Percentiles rank a stretch among this genome's conserved stretches.
Evolutionary conservation across 2,113 vertebrate species (phyloP).

Genomic region (Capreolus pygargus): DNA sequence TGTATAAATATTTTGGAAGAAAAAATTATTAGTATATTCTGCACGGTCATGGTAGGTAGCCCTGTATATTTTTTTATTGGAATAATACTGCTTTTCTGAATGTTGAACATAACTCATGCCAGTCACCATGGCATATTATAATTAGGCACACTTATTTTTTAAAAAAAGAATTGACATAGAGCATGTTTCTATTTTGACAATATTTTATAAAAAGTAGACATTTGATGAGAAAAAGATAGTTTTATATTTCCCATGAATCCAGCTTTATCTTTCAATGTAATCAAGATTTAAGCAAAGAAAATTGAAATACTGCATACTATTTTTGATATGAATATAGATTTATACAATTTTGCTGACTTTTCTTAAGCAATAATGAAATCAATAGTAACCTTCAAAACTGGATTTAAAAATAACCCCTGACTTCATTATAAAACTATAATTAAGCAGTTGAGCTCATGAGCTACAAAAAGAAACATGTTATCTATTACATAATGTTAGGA

Average conservation of each 20-base stretch:
- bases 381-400: not conserved
- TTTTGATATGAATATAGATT: not conserved
- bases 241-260: not conserved
- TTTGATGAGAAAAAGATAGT: not conserved
- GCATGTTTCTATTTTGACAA: not conserved
- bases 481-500: not conserved
- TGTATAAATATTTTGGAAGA: not conserved
- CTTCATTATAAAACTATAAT: not conserved
- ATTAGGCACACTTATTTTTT: not conserved
- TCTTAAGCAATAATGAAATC: not conserved
- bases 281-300: not conserved
- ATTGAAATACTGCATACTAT: not conserved
- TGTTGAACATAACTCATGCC: slow-evolving; percentile 5
- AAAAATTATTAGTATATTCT: slow-evolving; percentile 35
- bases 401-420: not conserved
- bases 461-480: not conserved
- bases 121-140: slow-evolving; percentile 28
- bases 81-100: slow-evolving; percentile 34
- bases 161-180: not conserved
- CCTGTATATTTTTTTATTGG: slow-evolving; percentile 27
- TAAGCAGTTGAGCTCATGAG: not conserved
- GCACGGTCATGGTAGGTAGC: slow-evolving; percentile 3
- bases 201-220: not conserved
- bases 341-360: not conserved
- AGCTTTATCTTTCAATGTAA: not conserved